Evolutionary conservation across 1,140 invertebrate species (phyloP).

Genomic region (Hylaeus anthracinus): DNA sequence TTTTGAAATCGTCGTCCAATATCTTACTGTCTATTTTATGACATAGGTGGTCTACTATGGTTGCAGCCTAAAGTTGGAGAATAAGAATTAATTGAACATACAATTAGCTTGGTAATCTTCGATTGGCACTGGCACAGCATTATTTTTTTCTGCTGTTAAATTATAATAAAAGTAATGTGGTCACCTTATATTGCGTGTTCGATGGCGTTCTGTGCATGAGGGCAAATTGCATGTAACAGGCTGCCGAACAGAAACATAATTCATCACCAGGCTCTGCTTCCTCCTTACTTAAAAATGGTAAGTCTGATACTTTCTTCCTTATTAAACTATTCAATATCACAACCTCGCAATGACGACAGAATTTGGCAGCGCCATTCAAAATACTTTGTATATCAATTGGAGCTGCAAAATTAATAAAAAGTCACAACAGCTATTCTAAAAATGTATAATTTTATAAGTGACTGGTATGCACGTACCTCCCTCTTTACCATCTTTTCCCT

Average conservation of each 20-base stretch:
- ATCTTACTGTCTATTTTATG: slow-evolving; percentile 79
- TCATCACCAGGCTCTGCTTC: slow-evolving; percentile 87
- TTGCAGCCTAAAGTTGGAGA: slow-evolving; percentile 79
- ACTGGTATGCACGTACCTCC: slow-evolving; percentile 80
- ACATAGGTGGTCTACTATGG: slow-evolving; percentile 84
- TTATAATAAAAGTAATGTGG: background rate
- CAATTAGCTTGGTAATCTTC: no score
- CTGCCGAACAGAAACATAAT: slow-evolving; percentile 91
- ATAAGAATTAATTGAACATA: slow-evolving; percentile 17
- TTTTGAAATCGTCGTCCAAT: slow-evolving; percentile 75
- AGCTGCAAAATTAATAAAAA: slow-evolving; percentile 76
- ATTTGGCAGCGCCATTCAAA: slow-evolving; percentile 92
- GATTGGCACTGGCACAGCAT: no score
- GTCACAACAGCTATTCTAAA: background rate
- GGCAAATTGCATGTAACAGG: slow-evolving; percentile 92
- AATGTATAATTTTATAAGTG: slow-evolving; percentile 5
- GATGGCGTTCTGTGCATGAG: slow-evolving; percentile 84
- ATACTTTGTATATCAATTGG: slow-evolving; percentile 94
- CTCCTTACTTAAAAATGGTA: slow-evolving; percentile 86
- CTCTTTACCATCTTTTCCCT: slow-evolving; percentile 92
- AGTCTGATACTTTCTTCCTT: slow-evolving; percentile 89
- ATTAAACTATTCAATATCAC: slow-evolving; percentile 92
- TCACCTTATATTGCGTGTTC: slow-evolving; percentile 81
- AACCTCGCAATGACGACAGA: slow-evolving; percentile 95
- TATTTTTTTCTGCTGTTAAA: no score